A percentile compares a stretch with the other conserved stretches of the same genome.
Evolutionary conservation across 2,797 vertebrate species (phyloP).

Genomic region (Perdix hodgsoniae): DNA sequence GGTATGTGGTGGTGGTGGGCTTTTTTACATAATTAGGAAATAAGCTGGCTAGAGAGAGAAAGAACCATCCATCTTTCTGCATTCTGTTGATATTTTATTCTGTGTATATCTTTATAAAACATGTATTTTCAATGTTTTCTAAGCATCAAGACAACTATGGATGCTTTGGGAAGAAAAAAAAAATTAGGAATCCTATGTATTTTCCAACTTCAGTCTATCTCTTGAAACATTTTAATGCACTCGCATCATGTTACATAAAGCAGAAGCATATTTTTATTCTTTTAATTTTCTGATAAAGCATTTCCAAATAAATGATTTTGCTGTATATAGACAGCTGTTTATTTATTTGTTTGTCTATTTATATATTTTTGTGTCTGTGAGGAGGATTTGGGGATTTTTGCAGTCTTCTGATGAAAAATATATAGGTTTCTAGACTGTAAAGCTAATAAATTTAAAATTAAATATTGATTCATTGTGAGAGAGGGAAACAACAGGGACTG

Average conservation of each 20-base stretch:
- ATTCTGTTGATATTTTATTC: neutral
- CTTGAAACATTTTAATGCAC: neutral
- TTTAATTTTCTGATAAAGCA: neutral
- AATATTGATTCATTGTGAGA: constrained; percentile 19
- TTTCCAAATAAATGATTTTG: neutral
- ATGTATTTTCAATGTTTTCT: neutral
- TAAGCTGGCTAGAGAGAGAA: neutral
- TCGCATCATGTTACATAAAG: neutral
- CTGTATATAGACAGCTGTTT: neutral
- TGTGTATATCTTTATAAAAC: neutral
- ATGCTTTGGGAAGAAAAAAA: neutral
- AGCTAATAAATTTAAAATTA: constrained; percentile 32
- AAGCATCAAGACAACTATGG: neutral
- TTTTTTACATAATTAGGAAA: neutral
- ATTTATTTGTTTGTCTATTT: neutral
- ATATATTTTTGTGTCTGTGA: neutral
- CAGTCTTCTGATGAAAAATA: neutral
- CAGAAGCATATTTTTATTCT: neutral
- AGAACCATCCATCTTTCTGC: neutral
- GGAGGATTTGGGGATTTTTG: neutral
- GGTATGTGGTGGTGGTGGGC: neutral
- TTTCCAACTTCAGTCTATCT: neutral
- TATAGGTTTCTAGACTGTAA: neutral
- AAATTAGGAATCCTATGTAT: neutral
- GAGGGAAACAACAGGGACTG: neutral